These are phyloP conservation scores for Volucella bombylans DNA, from an alignment of 2,888 invertebrate species.

Conservation along the genomic window DNA sequence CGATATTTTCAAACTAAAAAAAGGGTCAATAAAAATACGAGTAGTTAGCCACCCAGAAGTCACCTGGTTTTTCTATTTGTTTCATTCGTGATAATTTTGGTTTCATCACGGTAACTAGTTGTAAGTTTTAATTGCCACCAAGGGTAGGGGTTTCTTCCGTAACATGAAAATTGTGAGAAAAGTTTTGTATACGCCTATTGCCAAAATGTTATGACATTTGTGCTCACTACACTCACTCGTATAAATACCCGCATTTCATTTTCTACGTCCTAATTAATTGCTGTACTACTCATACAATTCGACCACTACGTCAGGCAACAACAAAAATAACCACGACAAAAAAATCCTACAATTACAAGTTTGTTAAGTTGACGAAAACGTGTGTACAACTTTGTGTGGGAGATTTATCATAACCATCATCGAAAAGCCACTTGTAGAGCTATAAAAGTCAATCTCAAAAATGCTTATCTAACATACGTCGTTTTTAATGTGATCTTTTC, in stretches of 20 bases:
- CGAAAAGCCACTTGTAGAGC: too few relatives aligned
- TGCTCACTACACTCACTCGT: neutral
- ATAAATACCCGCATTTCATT: too few relatives aligned
- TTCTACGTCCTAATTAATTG: too few relatives aligned
- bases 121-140: conserved; percentile 12
- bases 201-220: conserved; percentile 19
- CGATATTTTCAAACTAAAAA: too few relatives aligned
- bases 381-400: neutral
- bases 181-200: neutral
- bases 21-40: too few relatives aligned
- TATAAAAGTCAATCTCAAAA: too few relatives aligned
- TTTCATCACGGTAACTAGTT: conserved; percentile 38
- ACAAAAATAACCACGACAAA: neutral
- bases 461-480: too few relatives aligned
- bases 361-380: neutral
- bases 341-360: conserved; percentile 1
- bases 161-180: conserved; percentile 12
- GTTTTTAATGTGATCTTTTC: too few relatives aligned
- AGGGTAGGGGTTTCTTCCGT: neutral
- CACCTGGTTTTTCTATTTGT: conserved; percentile 7
- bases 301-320: too few relatives aligned
- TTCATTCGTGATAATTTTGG: conserved; percentile 22
- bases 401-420: neutral
- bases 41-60: neutral
- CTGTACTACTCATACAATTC: too few relatives aligned